Percentiles rank a stretch among this genome's conserved stretches.
phyloP scores from a whole-genome alignment of 1,140 invertebrate genomes.

The Lineus longissimus region DNA sequence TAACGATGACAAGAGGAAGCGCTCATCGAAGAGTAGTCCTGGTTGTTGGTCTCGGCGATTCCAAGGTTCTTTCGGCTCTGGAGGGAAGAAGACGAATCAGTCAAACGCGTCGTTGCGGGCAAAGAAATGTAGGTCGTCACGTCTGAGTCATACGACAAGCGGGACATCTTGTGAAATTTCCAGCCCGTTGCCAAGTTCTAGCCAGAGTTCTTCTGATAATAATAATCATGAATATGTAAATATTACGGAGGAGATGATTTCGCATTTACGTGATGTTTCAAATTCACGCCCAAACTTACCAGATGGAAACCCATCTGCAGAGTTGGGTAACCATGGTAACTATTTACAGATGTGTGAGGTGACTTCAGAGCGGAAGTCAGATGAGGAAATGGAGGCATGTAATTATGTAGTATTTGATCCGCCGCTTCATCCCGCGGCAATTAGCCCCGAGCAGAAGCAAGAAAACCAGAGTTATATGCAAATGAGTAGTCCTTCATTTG shows the following conservation, averaged over 20 bases:
- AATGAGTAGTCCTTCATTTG: too few relatives aligned
- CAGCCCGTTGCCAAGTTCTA: not conserved
- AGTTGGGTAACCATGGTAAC: not conserved
- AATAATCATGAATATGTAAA: conserved; percentile 5
- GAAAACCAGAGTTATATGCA: too few relatives aligned
- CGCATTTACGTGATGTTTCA: not conserved
- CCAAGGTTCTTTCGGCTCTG: not conserved
- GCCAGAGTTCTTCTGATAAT: not conserved
- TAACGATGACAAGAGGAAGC: not conserved
- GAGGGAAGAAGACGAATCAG: too few relatives aligned
- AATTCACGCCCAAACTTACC: not conserved
- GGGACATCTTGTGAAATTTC: not conserved
- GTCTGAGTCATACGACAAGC: not conserved
- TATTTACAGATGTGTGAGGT: not conserved
- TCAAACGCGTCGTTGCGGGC: too few relatives aligned
- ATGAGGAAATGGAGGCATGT: not conserved
- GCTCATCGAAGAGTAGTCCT: not conserved
- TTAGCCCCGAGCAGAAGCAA: too few relatives aligned
- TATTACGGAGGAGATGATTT: not conserved
- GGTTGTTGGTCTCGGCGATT: not conserved
- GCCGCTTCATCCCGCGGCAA: not conserved
- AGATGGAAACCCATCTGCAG: not conserved
- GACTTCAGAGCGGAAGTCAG: not conserved
- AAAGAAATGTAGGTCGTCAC: too few relatives aligned
- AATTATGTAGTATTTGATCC: not conserved